Percentiles rank a stretch among this genome's conserved stretches.
These are phyloP conservation scores for Apodemus sylvaticus DNA, from an alignment of 2,113 vertebrate genomes.

Conservation along the genomic window DNA sequence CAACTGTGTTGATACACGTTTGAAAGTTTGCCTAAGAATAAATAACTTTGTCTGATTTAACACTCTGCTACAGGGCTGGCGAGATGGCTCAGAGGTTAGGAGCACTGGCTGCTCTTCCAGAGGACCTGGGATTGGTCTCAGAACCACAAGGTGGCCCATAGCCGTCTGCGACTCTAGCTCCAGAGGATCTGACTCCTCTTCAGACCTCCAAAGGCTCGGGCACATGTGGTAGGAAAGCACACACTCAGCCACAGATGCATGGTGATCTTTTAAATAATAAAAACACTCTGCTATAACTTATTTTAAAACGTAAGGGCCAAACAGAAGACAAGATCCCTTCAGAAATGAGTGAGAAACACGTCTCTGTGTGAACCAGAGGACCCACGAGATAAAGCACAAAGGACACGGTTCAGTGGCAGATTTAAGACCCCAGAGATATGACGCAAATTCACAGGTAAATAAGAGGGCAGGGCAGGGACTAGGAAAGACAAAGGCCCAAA, in stretches of 20 bases:
- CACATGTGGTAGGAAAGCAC: not conserved
- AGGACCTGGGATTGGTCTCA: not conserved
- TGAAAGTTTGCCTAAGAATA: constrained; percentile 17
- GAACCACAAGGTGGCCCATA: not conserved
- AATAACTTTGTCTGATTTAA: constrained; percentile 1
- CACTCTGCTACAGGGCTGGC: not conserved
- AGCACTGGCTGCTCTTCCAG: not conserved
- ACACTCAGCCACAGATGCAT: not conserved
- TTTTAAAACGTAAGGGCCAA: constrained; percentile 48
- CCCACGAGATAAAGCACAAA: not conserved
- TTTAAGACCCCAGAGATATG: not conserved
- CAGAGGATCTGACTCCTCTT: not conserved
- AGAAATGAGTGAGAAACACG: constrained; percentile 53
- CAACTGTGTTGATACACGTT: not conserved
- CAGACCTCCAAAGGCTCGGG: not conserved
- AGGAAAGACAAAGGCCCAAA: not conserved
- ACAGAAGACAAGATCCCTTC: not conserved
- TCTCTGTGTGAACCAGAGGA: not conserved
- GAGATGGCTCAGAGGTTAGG: not conserved
- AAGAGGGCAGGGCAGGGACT: not conserved
- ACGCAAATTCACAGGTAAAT: constrained; percentile 1
- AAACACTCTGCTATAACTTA: not conserved
- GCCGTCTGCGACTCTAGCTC: not conserved
- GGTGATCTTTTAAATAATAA: not conserved
- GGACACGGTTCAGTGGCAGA: not conserved